phyloP scores from a whole-genome alignment of 2,797 vertebrate genomes.

The Catharus ustulatus region DNA sequence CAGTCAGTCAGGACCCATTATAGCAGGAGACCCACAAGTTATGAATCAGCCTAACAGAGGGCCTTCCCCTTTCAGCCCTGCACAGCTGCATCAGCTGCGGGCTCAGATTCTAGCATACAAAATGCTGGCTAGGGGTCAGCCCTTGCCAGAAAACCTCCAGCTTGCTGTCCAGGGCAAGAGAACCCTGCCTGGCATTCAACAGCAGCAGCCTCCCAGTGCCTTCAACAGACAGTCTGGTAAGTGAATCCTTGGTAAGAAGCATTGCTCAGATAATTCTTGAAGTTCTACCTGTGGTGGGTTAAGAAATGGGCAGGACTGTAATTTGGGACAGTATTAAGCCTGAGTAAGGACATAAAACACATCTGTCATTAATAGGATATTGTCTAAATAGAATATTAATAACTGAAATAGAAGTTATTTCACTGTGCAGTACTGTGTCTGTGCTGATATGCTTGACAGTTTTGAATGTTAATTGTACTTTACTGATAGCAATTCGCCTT shows the following conservation, averaged over 20 bases:
- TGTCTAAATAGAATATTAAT: neutral
- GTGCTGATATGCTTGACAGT: neutral
- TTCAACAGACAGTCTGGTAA: slow-evolving; percentile 89
- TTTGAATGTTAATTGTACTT: neutral
- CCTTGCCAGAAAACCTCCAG: slow-evolving; percentile 94
- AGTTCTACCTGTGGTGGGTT: neutral
- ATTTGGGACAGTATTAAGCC: neutral
- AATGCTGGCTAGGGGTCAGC: slow-evolving; percentile 94
- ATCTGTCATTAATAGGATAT: neutral
- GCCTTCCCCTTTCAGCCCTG: slow-evolving; percentile 91
- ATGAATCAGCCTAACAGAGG: slow-evolving; percentile 88
- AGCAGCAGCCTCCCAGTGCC: slow-evolving; percentile 80
- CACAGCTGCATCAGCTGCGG: slow-evolving; percentile 95
- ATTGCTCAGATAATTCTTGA: neutral
- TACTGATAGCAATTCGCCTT: neutral
- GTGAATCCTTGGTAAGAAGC: slow-evolving; percentile 22
- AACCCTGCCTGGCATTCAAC: slow-evolving; percentile 93
- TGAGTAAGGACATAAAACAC: neutral
- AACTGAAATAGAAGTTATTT: neutral
- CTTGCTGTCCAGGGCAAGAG: slow-evolving; percentile 97
- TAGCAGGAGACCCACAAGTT: slow-evolving; percentile 88
- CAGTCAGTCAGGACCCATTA: slow-evolving; percentile 85
- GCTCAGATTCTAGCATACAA: slow-evolving; percentile 98
- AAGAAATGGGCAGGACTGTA: neutral
- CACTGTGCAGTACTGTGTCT: neutral